A percentile compares a stretch with the other conserved stretches of the same genome.
Evolutionary conservation across 2,888 invertebrate genomes (phyloP).

Genomic region (Petrolisthes cinctipes): DNA sequence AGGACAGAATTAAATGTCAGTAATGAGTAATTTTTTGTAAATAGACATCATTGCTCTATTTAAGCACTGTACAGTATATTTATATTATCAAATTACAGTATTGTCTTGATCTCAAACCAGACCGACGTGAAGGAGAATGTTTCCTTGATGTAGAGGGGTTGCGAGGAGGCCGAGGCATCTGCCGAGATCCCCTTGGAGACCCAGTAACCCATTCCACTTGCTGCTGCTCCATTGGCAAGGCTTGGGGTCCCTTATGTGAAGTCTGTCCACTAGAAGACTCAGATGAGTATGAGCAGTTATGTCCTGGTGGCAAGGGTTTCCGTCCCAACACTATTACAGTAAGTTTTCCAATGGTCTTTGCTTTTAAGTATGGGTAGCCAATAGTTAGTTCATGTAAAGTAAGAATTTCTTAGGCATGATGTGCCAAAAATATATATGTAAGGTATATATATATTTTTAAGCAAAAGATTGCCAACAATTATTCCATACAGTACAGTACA

Average conservation of each 20-base stretch:
- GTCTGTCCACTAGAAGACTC: slow-evolving; percentile 80
- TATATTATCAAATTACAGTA: background rate
- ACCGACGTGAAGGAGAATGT: slow-evolving; percentile 81
- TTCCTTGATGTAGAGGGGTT: slow-evolving; percentile 73
- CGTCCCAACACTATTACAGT: slow-evolving; percentile 80
- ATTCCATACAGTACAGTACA: too few species aligned
- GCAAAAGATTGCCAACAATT: too few species aligned
- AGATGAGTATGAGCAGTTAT: slow-evolving; percentile 81
- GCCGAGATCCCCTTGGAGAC: slow-evolving; percentile 78
- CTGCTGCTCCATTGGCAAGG: slow-evolving; percentile 86
- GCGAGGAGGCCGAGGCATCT: slow-evolving; percentile 74
- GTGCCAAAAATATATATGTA: too few species aligned
- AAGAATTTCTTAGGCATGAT: too few species aligned
- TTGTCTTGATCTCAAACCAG: slow-evolving; percentile 70
- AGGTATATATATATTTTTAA: too few species aligned
- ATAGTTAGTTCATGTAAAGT: too few species aligned
- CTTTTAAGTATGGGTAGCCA: too few species aligned
- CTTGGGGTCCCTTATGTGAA: slow-evolving; percentile 87
- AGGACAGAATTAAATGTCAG: too few species aligned
- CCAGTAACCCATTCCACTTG: slow-evolving; percentile 84
- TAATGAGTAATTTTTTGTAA: background rate
- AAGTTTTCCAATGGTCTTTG: slow-evolving; percentile 66
- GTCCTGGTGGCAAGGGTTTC: slow-evolving; percentile 87
- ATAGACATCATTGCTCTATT: too few species aligned
- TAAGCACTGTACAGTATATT: background rate